These are phyloP conservation scores for Cephus runcator DNA, from an alignment of 2,888 invertebrate genomes.

Conservation along the genomic window DNA sequence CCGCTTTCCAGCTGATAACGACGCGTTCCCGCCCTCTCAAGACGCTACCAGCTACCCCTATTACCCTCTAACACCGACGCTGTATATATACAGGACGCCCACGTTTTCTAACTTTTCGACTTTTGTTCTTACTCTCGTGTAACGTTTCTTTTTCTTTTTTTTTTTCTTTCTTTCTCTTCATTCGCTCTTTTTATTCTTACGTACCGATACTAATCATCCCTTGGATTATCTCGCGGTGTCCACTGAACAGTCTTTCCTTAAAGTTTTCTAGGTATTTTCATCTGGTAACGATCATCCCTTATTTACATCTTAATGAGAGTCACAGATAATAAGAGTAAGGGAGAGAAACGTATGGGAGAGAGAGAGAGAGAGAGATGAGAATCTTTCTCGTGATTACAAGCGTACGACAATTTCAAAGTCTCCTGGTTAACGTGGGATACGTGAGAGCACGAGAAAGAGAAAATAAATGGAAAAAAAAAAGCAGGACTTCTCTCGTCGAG, in stretches of 20 bases:
- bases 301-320: neutral
- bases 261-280: slow-evolving; percentile 3
- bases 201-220: neutral
- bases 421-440: neutral
- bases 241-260: neutral
- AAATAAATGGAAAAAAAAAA: slow-evolving; percentile 8
- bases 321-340: neutral
- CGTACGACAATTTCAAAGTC: neutral
- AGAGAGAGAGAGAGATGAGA: neutral
- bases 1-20: slow-evolving; percentile 59
- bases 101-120: neutral
- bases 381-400: neutral
- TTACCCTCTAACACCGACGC: slow-evolving; percentile 5
- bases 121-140: neutral
- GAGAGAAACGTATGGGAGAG: neutral
- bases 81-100: neutral
- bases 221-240: neutral
- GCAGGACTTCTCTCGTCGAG: slow-evolving; percentile 4
- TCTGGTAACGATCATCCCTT: neutral
- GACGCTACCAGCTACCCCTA: slow-evolving; percentile 40
- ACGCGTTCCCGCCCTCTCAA: slow-evolving; percentile 62
- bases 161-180: neutral
- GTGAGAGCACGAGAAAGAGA: neutral
- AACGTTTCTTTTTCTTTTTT: neutral
- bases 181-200: neutral